Evolutionary conservation across 2,113 vertebrate species (phyloP).

Genomic region (Cardinalis cardinalis): DNA sequence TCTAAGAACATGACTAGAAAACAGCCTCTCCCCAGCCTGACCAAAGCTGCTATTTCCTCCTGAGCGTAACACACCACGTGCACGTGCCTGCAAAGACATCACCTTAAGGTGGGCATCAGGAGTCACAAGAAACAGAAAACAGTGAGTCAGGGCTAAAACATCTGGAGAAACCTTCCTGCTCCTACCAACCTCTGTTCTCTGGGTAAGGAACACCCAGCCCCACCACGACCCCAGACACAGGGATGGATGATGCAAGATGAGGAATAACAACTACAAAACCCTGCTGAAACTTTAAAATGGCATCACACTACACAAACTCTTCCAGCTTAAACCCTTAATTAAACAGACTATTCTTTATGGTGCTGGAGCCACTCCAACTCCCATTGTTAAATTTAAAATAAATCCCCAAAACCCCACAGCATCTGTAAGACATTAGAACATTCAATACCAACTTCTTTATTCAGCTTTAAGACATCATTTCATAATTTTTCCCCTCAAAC

Average conservation of each 20-base stretch:
- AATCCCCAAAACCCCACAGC: conserved; percentile 30
- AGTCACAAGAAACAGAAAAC: background rate
- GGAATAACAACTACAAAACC: conserved; percentile 24
- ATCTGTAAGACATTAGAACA: conserved; percentile 48
- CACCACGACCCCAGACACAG: background rate
- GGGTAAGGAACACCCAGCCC: background rate
- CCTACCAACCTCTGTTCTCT: background rate
- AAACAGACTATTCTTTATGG: conserved; percentile 37
- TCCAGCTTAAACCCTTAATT: conserved; percentile 45
- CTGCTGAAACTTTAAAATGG: conserved; percentile 23
- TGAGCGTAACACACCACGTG: background rate
- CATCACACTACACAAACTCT: background rate
- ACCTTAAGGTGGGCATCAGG: background rate
- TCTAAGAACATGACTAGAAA: no score
- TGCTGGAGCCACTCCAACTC: conserved; percentile 40
- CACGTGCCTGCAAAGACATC: background rate
- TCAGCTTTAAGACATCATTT: conserved; percentile 27
- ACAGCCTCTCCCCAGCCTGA: background rate
- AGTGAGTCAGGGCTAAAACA: background rate
- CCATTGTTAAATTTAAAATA: conserved; percentile 55
- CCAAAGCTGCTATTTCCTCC: background rate
- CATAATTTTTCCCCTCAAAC: background rate
- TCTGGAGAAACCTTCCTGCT: background rate
- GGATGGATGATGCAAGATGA: background rate
- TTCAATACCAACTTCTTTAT: conserved; percentile 22